These are phyloP conservation scores for Apodemia zela DNA, from an alignment of 2,888 invertebrate genomes.

Conservation along the genomic window DNA sequence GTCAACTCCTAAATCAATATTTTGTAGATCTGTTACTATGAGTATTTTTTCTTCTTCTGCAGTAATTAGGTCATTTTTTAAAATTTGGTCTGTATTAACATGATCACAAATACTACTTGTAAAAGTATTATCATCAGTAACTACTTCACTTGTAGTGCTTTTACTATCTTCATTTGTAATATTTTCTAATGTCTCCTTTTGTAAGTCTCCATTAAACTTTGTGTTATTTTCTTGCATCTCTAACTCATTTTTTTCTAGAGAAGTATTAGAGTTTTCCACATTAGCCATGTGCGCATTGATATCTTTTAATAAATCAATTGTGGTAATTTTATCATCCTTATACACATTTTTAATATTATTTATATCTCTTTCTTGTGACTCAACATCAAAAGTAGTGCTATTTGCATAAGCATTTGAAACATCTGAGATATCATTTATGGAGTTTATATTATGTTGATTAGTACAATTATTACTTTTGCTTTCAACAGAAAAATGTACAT, in stretches of 20 bases:
- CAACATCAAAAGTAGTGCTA: background rate
- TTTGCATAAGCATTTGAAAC: background rate
- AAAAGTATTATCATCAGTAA: background rate
- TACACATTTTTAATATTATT: background rate
- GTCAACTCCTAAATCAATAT: background rate
- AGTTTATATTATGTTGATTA: background rate
- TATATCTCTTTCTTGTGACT: background rate
- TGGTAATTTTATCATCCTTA: background rate
- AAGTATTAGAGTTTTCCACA: background rate
- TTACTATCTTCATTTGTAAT: background rate
- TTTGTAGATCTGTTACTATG: background rate
- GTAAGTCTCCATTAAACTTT: background rate
- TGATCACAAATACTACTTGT: background rate
- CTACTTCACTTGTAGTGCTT: background rate
- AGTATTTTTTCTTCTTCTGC: background rate
- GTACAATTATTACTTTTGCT: background rate
- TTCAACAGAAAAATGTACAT: background rate
- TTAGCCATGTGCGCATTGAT: background rate
- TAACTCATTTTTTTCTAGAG: background rate
- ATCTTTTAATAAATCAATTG: slow-evolving; percentile 1
- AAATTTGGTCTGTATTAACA: background rate
- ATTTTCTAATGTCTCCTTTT: background rate
- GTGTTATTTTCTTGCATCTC: background rate
- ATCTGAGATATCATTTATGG: background rate
- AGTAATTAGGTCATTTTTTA: background rate